Percentiles rank a stretch among this genome's conserved stretches.
These are phyloP conservation scores for Pyrochroa serraticornis DNA, from an alignment of 2,888 invertebrate genomes.

Conservation along the genomic window DNA sequence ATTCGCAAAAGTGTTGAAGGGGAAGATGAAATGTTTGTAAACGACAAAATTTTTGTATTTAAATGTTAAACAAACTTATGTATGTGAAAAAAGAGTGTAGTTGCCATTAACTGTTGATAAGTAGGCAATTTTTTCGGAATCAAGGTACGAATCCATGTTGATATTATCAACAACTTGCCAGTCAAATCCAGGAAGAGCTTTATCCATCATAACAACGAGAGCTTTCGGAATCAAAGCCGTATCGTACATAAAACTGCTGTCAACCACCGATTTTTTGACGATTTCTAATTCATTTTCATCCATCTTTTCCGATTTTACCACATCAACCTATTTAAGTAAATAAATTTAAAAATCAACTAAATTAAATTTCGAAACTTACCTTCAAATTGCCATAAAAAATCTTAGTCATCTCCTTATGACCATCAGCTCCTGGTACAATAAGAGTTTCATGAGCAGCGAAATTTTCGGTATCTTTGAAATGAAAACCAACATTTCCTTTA, in stretches of 20 bases:
- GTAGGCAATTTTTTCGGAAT: neutral
- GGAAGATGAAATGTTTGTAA: no score
- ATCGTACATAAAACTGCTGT: neutral
- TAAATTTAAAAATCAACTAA: neutral
- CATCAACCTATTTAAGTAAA: neutral
- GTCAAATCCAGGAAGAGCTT: neutral
- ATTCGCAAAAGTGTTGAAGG: no score
- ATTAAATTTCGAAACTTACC: neutral
- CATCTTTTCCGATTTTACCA: neutral
- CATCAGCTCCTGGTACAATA: neutral
- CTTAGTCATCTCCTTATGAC: neutral
- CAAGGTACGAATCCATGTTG: neutral
- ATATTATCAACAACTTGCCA: neutral
- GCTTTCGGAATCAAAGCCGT: neutral
- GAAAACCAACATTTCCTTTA: neutral
- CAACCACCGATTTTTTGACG: neutral
- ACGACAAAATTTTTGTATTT: no score
- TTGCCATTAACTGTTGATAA: neutral
- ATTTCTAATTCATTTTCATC: neutral
- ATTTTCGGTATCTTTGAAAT: neutral
- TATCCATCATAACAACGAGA: conserved; percentile 1
- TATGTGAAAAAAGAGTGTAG: neutral
- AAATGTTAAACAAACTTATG: neutral
- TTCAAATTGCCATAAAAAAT: neutral
- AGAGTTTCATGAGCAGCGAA: neutral